A percentile compares a stretch with the other conserved stretches of the same genome.
phyloP scores from a whole-genome alignment of 2,888 invertebrate species.

The Caenorhabditis angaria region DNA sequence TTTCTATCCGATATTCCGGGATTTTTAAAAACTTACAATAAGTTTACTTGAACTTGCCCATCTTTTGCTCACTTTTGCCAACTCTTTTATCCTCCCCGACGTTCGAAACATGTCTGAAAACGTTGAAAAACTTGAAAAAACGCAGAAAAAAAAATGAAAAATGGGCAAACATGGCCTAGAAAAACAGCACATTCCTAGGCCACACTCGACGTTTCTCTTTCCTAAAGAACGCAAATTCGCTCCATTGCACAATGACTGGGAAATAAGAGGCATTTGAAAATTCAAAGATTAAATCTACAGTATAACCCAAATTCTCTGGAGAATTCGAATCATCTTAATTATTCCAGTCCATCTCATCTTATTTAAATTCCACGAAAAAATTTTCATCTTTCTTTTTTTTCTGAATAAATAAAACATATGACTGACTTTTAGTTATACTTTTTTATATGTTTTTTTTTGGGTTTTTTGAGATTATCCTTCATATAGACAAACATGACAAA shows the following conservation, averaged over 20 bases:
- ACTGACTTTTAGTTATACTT: neutral
- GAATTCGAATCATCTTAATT: neutral
- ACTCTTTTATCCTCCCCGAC: slow-evolving; percentile 19
- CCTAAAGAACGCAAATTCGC: too few species aligned
- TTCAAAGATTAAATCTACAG: neutral
- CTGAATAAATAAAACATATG: neutral
- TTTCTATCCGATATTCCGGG: neutral
- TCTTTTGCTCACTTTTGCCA: slow-evolving; percentile 12
- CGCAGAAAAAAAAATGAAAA: slow-evolving; percentile 3
- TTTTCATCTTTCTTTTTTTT: neutral
- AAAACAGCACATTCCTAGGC: neutral
- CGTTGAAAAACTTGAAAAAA: neutral
- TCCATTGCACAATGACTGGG: too few species aligned
- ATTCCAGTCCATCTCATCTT: neutral
- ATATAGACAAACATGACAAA: neutral
- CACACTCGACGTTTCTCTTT: neutral
- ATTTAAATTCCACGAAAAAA: neutral
- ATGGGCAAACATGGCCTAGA: neutral
- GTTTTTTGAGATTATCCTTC: neutral
- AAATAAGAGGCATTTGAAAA: too few species aligned
- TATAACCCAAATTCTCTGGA: neutral
- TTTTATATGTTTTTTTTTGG: neutral
- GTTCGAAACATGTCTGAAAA: slow-evolving; percentile 36
- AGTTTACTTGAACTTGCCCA: slow-evolving; percentile 17
- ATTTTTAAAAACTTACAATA: slow-evolving; percentile 21